Evolutionary conservation across 2,797 vertebrate genomes (phyloP).

Genomic region (Champsocephalus esox): DNA sequence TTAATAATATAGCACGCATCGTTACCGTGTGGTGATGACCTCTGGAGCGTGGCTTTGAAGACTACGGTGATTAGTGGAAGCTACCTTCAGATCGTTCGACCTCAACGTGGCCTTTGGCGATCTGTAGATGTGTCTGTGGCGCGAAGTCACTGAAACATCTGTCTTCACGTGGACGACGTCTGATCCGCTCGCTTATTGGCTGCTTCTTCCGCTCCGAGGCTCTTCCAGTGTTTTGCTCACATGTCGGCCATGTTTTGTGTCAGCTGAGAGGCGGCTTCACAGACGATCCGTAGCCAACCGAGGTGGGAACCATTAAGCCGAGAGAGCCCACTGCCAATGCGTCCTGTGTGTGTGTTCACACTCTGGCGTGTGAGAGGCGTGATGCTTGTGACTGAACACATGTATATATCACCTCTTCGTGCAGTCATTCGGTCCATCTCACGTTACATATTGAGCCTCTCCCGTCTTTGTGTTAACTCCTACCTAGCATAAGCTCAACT

Average conservation of each 20-base stretch:
- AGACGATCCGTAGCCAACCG: conserved; percentile 75
- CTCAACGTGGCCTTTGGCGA: background rate
- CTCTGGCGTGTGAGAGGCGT: no score
- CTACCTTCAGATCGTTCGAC: background rate
- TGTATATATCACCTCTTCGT: conserved; percentile 9
- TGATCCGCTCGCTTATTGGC: conserved; percentile 6
- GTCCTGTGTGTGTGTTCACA: background rate
- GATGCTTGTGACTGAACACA: no score
- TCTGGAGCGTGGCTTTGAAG: no score
- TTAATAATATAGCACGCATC: no score
- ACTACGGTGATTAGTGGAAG: no score
- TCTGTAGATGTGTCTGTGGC: no score
- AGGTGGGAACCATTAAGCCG: conserved; percentile 81
- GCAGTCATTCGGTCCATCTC: conserved; percentile 3
- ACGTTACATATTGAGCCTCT: background rate
- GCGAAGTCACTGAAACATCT: no score
- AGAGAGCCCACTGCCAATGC: conserved; percentile 62
- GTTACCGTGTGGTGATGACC: no score
- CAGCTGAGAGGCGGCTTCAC: conserved; percentile 70
- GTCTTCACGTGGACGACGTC: no score
- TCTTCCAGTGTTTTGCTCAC: conserved; percentile 57
- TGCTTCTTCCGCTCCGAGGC: conserved; percentile 9
- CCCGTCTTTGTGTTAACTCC: no score
- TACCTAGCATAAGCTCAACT: background rate
- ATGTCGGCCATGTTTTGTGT: conserved; percentile 53